Conservation (phyloP, 2,797 vertebrate species). For the Emys orbicularis region DNA sequence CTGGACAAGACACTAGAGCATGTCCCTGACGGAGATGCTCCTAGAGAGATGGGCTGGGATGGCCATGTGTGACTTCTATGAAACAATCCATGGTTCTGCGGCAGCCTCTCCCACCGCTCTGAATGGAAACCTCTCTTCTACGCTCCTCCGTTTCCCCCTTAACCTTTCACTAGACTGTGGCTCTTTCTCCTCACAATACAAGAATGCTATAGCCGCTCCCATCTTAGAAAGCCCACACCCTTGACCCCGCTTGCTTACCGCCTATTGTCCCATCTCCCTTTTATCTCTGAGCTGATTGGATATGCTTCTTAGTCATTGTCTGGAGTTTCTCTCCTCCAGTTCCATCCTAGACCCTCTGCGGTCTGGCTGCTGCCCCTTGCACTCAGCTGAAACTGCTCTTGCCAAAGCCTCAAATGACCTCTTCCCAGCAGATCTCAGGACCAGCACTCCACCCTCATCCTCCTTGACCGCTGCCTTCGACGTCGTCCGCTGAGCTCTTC, state of each 20-base stretch:
- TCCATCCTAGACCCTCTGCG: background rate
- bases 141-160: accelerated
- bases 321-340: background rate
- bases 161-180: background rate
- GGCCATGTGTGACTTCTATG: background rate
- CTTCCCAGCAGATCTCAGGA: background rate
- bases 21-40: background rate
- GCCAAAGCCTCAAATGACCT: background rate
- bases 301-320: background rate
- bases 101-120: background rate
- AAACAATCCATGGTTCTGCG: background rate
- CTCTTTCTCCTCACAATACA: background rate
- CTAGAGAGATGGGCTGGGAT: background rate
- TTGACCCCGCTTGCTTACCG: background rate
- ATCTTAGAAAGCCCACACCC: background rate
- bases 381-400: background rate
- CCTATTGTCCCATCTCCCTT: background rate
- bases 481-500: background rate
- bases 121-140: background rate
- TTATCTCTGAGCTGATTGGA: background rate
- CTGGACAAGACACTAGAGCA: accelerated
- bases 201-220: background rate
- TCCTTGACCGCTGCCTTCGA: background rate
- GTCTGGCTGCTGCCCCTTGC: background rate
- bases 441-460: background rate